These are phyloP conservation scores for Harmothoe impar DNA, from an alignment of 2,888 invertebrate genomes.

Conservation along the genomic window DNA sequence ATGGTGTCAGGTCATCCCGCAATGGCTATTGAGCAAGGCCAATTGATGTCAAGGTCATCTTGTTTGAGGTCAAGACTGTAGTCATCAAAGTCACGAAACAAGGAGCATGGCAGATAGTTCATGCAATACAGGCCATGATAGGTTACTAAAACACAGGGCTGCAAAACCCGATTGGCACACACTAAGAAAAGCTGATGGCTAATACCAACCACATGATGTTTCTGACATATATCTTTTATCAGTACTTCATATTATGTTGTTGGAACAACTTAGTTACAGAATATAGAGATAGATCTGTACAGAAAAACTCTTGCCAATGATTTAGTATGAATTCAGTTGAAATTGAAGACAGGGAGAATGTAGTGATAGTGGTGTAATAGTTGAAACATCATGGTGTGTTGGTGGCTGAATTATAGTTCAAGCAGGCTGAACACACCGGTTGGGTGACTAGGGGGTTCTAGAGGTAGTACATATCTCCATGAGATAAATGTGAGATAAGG, in stretches of 20 bases:
- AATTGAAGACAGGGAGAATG: no score
- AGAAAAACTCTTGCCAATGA: no score
- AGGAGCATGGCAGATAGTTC: constrained; percentile 42
- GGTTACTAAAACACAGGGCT: background rate
- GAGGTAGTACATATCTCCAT: no score
- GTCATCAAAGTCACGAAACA: constrained; percentile 27
- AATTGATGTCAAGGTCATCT: constrained; percentile 17
- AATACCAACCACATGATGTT: constrained; percentile 22
- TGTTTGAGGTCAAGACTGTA: constrained; percentile 31
- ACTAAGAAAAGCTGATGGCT: background rate
- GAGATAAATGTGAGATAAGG: no score
- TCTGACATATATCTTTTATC: background rate
- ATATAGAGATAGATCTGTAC: no score
- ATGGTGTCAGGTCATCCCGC: background rate
- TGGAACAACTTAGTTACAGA: no score
- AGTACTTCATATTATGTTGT: no score
- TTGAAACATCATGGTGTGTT: background rate
- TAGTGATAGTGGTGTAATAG: no score
- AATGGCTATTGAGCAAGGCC: constrained; percentile 31
- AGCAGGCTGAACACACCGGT: no score
- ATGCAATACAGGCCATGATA: constrained; percentile 32
- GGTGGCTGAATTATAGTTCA: background rate
- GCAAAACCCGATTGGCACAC: background rate
- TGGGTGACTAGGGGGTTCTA: no score
- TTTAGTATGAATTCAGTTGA: no score